These are phyloP conservation scores for Drosophila putrida DNA, from an alignment of 2,888 invertebrate genomes.

Conservation along the genomic window DNA sequence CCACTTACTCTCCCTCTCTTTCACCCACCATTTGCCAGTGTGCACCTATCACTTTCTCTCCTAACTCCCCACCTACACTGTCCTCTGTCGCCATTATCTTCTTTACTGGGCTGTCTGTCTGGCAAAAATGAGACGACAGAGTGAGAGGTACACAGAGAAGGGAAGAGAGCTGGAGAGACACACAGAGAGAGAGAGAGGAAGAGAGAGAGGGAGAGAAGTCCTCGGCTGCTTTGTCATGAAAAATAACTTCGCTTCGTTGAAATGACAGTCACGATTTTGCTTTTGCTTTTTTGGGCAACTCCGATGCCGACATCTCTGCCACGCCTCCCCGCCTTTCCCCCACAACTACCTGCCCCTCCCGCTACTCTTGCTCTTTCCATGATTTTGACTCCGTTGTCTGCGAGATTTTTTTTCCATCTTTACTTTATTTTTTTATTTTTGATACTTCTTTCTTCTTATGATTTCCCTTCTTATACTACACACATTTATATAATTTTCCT, in stretches of 20 bases:
- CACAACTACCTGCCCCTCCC: constrained; percentile 5
- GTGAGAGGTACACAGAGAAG: background rate
- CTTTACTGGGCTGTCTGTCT: constrained; percentile 39
- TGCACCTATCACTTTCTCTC: constrained; percentile 38
- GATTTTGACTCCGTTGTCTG: constrained; percentile 44
- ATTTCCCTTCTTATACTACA: constrained; percentile 52
- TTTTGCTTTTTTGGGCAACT: constrained; percentile 70
- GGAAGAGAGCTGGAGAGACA: background rate
- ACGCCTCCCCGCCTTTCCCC: constrained; percentile 47
- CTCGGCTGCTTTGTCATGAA: constrained; percentile 77
- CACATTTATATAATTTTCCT: constrained; percentile 49
- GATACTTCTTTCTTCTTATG: constrained; percentile 22
- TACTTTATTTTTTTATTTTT: constrained; percentile 1
- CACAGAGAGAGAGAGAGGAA: background rate
- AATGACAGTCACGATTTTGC: constrained; percentile 77
- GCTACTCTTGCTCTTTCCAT: background rate
- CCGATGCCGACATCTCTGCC: constrained; percentile 38
- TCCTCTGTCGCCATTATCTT: constrained; percentile 61
- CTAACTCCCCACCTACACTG: constrained; percentile 23
- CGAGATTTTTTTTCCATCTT: constrained; percentile 16
- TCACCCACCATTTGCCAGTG: constrained; percentile 21
- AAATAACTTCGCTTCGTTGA: constrained; percentile 80
- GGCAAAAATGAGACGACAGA: constrained; percentile 54
- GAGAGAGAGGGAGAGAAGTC: constrained; percentile 31
- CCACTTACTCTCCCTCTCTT: constrained; percentile 3